phyloP scores from a whole-genome alignment of 2,797 vertebrate species.

The Psittacula echo region DNA sequence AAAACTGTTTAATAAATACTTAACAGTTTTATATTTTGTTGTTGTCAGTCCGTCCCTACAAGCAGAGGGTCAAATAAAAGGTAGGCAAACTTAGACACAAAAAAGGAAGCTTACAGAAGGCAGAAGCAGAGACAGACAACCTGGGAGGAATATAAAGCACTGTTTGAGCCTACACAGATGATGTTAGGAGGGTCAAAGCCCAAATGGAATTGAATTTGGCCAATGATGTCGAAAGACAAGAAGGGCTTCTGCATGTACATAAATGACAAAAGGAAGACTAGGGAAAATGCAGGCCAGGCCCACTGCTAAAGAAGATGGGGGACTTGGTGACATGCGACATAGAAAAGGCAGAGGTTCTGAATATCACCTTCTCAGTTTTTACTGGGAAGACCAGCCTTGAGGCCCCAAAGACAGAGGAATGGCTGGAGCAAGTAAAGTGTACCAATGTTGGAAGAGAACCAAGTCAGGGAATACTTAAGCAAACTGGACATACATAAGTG shows the following conservation, averaged over 20 bases:
- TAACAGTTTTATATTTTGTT: background rate
- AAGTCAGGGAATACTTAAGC: background rate
- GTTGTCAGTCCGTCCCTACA: background rate
- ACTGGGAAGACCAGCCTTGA: background rate
- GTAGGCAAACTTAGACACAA: background rate
- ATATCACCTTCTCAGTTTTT: background rate
- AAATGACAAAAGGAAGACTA: background rate
- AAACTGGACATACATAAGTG: background rate
- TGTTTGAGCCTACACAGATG: background rate
- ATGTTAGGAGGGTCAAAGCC: background rate
- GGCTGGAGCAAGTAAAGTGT: background rate
- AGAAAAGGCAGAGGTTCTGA: background rate
- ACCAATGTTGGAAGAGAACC: background rate
- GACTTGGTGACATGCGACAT: background rate
- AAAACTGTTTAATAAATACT: background rate
- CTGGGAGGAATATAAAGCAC: background rate
- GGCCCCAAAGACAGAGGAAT: background rate
- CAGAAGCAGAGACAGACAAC: background rate
- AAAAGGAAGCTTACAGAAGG: background rate
- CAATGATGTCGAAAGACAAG: background rate
- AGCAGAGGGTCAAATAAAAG: background rate
- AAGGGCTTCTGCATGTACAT: background rate
- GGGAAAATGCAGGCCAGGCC: background rate
- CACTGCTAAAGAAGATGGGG: background rate
- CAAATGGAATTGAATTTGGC: background rate